Evolutionary conservation across 2,113 vertebrate species (phyloP), one percentile per base, ranked within the genome.

Genomic region (Dryoscopus gambensis): DNA sequence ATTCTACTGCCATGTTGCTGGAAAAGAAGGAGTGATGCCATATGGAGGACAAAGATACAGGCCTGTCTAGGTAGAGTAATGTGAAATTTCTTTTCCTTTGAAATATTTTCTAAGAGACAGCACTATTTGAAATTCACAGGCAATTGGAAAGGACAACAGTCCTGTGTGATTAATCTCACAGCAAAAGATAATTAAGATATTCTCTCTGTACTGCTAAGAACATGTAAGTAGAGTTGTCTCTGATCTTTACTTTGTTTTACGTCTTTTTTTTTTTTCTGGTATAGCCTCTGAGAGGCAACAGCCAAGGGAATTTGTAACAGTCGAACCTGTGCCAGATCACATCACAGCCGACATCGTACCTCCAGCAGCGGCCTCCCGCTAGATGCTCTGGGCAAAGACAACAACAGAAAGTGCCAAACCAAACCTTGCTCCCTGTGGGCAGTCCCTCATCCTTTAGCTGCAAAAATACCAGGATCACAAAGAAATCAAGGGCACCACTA

Each of bases 331-430:
- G 90, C 95, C 93, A 96, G 90, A 94, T 95, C 93, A 93, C 90
- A 96, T 93, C 95, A 93, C 71, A 88, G 82, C 68, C 83, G 75
- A 85, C 62, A 90, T 74, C 0, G 27, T 56, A 50, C 83, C 56
- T 96, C 95, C 76, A 77, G 40, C 82, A 70, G 82, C 0, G 18
- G 79, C 75, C 63, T 93, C 90, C 89, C 0, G 0, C 82, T 90
- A 84, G 37, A 88, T 59, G 71, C 95, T 93, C 80, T 9, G n/a
- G 95, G 93, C 92, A 97, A 97, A 95, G 92, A 85, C 92, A 94
- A 91, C 67, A 95, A 96, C 84, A 93, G 64, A 96, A 88, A 92
- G 86, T 76, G 89, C 91, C 91, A 97, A 88, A 71, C 60, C 71
- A 81, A 86, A 77, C 88, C 68, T 90, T 40, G 2, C 50, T 96